Evolutionary conservation across 2,113 vertebrate species (phyloP).

Genomic region (Aldabrachelys gigantea): DNA sequence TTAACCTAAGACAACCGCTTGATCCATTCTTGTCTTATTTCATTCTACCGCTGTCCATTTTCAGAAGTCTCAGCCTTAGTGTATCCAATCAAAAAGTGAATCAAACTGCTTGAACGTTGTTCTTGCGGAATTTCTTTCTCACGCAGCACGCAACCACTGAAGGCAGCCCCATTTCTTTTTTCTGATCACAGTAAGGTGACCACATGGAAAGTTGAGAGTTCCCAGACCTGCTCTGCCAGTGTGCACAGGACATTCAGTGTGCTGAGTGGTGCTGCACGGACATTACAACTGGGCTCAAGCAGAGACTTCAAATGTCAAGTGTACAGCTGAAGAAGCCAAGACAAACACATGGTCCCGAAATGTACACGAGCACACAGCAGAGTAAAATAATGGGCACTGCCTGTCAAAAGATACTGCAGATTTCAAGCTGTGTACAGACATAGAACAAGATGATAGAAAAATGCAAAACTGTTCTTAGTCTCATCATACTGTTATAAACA

Average conservation of each 20-base stretch:
- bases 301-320: neutral
- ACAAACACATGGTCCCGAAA: neutral
- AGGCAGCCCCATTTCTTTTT: neutral
- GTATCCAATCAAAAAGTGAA: neutral
- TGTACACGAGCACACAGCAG: fast-evolving
- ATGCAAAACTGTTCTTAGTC: neutral
- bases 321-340: neutral
- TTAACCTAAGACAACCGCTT: neutral
- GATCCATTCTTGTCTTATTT: neutral
- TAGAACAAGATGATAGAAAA: neutral
- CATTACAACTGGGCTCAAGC: neutral
- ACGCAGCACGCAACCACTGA: neutral
- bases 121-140: neutral
- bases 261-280: neutral
- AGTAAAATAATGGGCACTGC: fast-evolving
- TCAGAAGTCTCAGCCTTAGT: neutral
- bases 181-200: neutral
- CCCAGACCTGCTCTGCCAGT: neutral
- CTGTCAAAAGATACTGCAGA: neutral
- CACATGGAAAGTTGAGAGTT: neutral
- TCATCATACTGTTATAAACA: neutral
- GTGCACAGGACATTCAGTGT: neutral
- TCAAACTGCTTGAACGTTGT: neutral
- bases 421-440: neutral
- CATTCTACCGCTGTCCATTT: neutral